Percentiles rank a stretch among this genome's conserved stretches.
Evolutionary conservation across 2,797 vertebrate genomes (phyloP).

Genomic region (Varecia variegata): DNA sequence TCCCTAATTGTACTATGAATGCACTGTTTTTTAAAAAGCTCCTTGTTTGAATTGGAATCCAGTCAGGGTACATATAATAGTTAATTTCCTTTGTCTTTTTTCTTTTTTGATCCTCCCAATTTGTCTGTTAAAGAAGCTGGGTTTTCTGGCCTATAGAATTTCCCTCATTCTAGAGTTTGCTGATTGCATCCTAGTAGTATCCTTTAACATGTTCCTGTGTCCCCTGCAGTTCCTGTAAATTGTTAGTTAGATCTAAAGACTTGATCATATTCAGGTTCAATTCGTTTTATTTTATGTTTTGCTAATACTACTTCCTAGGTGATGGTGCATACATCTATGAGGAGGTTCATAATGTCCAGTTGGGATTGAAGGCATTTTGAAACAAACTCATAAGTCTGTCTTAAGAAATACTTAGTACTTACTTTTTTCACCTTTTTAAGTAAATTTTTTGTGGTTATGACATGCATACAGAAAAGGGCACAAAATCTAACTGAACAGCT

Average conservation of each 20-base stretch:
- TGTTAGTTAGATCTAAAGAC: constrained; percentile 13
- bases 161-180: constrained; percentile 12
- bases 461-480: background rate
- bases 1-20: background rate
- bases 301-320: background rate
- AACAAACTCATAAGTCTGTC: background rate
- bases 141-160: background rate
- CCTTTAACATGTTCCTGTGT: background rate
- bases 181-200: background rate
- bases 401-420: background rate
- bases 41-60: constrained; percentile 29
- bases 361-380: background rate
- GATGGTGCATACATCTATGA: background rate
- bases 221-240: constrained; percentile 7
- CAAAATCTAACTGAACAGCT: background rate
- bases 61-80: background rate
- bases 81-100: background rate
- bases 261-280: background rate
- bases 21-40: background rate
- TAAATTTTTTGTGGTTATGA: background rate
- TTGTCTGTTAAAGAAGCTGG: constrained; percentile 23
- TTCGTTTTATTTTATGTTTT: constrained; percentile 32
- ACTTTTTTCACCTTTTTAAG: background rate
- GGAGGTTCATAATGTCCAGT: background rate
- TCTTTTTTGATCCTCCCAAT: background rate